These are phyloP conservation scores for Troides helena DNA, from an alignment of 2,888 invertebrate species.

Conservation along the genomic window DNA sequence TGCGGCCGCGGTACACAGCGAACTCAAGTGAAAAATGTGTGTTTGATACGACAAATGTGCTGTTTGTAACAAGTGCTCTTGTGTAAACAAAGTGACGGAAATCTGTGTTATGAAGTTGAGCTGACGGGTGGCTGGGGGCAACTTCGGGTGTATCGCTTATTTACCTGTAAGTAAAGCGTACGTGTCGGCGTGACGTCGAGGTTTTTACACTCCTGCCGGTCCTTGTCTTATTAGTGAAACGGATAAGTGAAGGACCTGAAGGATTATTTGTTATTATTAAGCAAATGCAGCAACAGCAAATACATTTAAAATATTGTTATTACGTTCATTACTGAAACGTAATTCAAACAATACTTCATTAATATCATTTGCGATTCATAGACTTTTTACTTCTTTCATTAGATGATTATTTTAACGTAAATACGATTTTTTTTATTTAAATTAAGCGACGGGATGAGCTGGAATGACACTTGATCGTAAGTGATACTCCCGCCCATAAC, in stretches of 20 bases:
- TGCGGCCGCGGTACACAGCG: conserved; percentile 49
- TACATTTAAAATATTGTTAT: neutral
- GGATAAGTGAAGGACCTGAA: conserved; percentile 10
- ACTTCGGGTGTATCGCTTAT: conserved; percentile 64
- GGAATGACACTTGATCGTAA: too few species aligned
- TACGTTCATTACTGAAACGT: neutral
- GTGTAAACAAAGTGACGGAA: conserved; percentile 61
- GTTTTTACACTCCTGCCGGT: conserved; percentile 37
- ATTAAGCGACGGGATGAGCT: too few species aligned
- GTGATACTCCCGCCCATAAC: too few species aligned
- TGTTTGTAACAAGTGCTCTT: conserved; percentile 62
- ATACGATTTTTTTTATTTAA: too few species aligned
- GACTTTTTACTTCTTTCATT: neutral
- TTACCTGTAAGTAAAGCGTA: conserved; percentile 70
- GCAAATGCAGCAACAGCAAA: neutral
- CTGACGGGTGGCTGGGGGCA: conserved; percentile 66
- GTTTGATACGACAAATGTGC: conserved; percentile 65
- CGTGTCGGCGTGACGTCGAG: conserved; percentile 69
- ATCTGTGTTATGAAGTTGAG: conserved; percentile 75
- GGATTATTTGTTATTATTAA: neutral
- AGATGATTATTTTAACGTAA: neutral
- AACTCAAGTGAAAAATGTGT: conserved; percentile 68
- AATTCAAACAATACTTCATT: neutral
- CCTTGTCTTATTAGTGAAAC: conserved; percentile 35
- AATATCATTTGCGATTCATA: neutral